phyloP scores from a whole-genome alignment of 2,113 vertebrate genomes.

The Boulengeromyrus knoepffleri region DNA sequence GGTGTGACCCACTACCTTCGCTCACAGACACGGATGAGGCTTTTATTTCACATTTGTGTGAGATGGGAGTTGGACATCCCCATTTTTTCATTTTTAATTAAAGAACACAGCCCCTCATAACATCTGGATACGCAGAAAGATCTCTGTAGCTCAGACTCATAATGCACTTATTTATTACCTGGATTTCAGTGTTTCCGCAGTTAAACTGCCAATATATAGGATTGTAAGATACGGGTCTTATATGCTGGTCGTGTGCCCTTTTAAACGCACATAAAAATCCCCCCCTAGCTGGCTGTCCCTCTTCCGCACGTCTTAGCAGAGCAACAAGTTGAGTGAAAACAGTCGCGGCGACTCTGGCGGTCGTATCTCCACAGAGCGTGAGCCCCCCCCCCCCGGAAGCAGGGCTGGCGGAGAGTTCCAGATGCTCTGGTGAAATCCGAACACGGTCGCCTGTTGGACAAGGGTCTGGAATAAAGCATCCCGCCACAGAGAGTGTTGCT shows the following conservation, averaged over 20 bases:
- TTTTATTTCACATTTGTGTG: neutral
- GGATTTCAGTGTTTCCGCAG: neutral
- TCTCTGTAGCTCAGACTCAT: neutral
- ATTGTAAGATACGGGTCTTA: neutral
- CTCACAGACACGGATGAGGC: neutral
- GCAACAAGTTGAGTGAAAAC: slow-evolving; percentile 10
- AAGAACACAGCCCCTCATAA: neutral
- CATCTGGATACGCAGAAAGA: neutral
- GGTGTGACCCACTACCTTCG: neutral
- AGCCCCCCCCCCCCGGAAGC: neutral
- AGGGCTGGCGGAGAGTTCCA: neutral
- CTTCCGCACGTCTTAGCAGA: neutral
- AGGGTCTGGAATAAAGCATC: neutral
- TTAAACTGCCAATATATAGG: neutral
- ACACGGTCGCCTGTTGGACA: neutral
- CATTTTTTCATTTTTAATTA: neutral
- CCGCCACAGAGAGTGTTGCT: slow-evolving; percentile 20
- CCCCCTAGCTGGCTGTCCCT: neutral
- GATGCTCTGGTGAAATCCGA: neutral
- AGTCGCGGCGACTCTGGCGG: neutral
- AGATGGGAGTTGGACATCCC: neutral
- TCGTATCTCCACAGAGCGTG: neutral
- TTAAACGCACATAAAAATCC: neutral
- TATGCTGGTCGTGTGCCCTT: neutral
- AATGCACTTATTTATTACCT: neutral